Evolutionary conservation across 23 tunicate species (phyloP), one percentile per base, ranked within the genome.

Genomic region (Clavelina lepadiformis): DNA sequence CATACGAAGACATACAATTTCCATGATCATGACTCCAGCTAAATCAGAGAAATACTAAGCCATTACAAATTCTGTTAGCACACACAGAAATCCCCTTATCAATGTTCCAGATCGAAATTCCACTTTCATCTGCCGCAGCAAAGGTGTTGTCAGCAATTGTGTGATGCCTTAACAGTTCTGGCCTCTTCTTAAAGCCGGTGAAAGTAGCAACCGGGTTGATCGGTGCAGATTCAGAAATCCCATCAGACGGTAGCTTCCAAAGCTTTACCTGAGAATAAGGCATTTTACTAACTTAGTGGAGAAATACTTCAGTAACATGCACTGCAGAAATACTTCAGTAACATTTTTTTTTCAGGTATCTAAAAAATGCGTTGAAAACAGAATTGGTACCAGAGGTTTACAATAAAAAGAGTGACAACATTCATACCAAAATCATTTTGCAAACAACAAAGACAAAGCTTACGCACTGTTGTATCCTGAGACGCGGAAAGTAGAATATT

Each of bases 401-500:
- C n/a, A n/a, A n/a, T n/a, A n/a, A n/a, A n/a, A n/a, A n/a, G n/a
- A n/a, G n/a, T n/a, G n/a, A n/a, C n/a, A n/a, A n/a, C n/a, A n/a
- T n/a, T n/a, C n/a, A n/a, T n/a, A n/a, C n/a, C n/a, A n/a, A n/a
- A n/a, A n/a, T n/a, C n/a, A n/a, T n/a, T n/a, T n/a, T n/a, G n/a
- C n/a, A n/a, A n/a, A n/a, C n/a, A n/a, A n/a, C n/a, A n/a, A n/a
- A n/a, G n/a, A n/a, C n/a, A n/a, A n/a, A n/a, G n/a, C n/a, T n/a
- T n/a, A 75, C 83, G 55, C 56, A 89, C 97, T 51, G 89, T 89
- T 29, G 19, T 36, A 58, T 89, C 97, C 28, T 72, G 83, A 54
- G 83, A 63, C 0, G 97, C 97, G 75, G 89, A 66, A 1, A 85
- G 67, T 18, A 89, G 65, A 33, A 65, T 34, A 33, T 76, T 34